phyloP scores from a whole-genome alignment of 2,888 invertebrate species.

The Hypercompe scribonia region DNA sequence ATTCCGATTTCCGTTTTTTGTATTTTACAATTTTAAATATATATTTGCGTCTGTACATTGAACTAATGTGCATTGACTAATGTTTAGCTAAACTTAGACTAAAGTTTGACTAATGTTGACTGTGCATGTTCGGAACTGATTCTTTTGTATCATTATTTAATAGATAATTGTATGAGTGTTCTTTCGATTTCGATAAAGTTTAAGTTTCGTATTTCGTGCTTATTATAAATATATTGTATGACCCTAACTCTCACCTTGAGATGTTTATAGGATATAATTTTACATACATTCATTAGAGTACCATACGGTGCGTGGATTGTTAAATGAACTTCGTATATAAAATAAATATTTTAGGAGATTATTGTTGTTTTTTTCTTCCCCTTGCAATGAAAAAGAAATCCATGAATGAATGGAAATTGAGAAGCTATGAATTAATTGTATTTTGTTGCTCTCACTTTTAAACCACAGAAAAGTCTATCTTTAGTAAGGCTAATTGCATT shows the following conservation, averaged over 20 bases:
- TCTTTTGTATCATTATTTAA: conserved; percentile 53
- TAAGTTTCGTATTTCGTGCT: conserved; percentile 64
- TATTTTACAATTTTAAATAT: conserved; percentile 35
- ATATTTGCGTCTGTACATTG: conserved; percentile 30
- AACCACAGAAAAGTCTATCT: too few species aligned
- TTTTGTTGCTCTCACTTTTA: too few species aligned
- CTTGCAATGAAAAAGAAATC: not conserved
- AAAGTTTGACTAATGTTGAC: conserved; percentile 35
- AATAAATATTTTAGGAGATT: conserved; percentile 75
- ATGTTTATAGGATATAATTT: conserved; percentile 57
- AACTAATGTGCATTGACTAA: conserved; percentile 29
- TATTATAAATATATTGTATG: conserved; percentile 63
- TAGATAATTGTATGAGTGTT: conserved; percentile 50
- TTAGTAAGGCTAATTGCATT: too few species aligned
- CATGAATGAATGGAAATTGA: too few species aligned
- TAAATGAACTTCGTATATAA: conserved; percentile 71
- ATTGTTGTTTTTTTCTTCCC: conserved; percentile 45
- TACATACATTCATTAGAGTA: conserved; percentile 67
- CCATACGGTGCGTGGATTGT: conserved; percentile 76
- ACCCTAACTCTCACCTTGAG: conserved; percentile 65
- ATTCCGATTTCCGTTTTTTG: conserved; percentile 30
- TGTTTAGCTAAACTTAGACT: conserved; percentile 39
- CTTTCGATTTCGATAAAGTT: conserved; percentile 50
- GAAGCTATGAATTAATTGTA: too few species aligned
- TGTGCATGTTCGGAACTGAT: conserved; percentile 49